Percentiles rank a stretch among this genome's conserved stretches.
These are phyloP conservation scores for Paratrypauchen microcephalus DNA, from an alignment of 2,797 vertebrate species.

Conservation along the genomic window DNA sequence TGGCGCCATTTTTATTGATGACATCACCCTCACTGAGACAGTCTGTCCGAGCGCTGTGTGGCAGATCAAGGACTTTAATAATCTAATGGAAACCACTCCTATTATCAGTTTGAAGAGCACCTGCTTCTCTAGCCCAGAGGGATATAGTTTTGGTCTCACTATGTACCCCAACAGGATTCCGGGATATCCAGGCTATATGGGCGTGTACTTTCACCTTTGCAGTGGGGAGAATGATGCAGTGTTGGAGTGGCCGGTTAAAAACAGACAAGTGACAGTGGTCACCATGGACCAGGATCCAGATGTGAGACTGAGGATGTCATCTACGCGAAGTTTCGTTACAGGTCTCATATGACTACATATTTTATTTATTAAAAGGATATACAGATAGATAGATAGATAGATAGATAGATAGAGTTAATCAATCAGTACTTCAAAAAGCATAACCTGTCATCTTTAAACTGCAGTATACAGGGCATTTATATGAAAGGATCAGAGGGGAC, in stretches of 20 bases:
- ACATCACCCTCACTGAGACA: slow-evolving; percentile 83
- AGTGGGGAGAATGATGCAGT: slow-evolving; percentile 86
- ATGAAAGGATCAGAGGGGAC: too few species aligned
- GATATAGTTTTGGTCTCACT: slow-evolving; percentile 81
- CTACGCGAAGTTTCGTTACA: slow-evolving; percentile 84
- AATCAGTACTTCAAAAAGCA: too few species aligned
- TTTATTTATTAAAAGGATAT: too few species aligned
- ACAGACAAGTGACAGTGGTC: slow-evolving; percentile 79
- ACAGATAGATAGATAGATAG: too few species aligned
- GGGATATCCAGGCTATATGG: slow-evolving; percentile 42
- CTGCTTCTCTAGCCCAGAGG: slow-evolving; percentile 83
- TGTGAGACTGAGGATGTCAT: slow-evolving; percentile 82
- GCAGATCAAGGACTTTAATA: slow-evolving; percentile 80
- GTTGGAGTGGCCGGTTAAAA: slow-evolving; percentile 85
- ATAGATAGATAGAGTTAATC: too few species aligned
- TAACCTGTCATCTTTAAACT: too few species aligned
- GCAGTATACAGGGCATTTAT: too few species aligned
- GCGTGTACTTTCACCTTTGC: slow-evolving; percentile 81
- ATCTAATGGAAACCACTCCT: slow-evolving; percentile 45
- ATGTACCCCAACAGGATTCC: slow-evolving; percentile 69
- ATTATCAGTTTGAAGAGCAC: slow-evolving; percentile 23
- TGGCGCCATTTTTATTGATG: slow-evolving; percentile 84
- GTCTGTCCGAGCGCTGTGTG: slow-evolving; percentile 83
- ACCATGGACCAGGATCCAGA: slow-evolving; percentile 86
- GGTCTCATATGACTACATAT: slow-evolving; percentile 13